These are phyloP conservation scores for Heliconius hortense DNA, from an alignment of 2,888 invertebrate genomes.

Conservation along the genomic window DNA sequence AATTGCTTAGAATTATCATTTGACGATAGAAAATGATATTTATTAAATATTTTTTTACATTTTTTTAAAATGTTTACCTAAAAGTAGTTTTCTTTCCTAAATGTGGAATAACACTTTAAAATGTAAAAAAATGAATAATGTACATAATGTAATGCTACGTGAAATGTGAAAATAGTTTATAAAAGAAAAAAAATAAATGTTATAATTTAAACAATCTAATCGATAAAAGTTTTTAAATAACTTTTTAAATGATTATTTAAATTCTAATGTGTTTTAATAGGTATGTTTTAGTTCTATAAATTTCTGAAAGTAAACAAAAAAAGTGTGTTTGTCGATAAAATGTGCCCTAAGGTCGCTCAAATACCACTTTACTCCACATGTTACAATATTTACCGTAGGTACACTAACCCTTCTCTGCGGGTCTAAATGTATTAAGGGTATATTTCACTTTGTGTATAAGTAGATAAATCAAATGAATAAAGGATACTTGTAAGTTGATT, in stretches of 20 bases:
- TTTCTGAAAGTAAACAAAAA: conserved; percentile 35
- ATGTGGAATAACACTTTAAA: too few species aligned
- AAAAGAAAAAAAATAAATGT: too few species aligned
- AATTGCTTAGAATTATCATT: too few species aligned
- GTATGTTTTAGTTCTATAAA: conserved; percentile 3
- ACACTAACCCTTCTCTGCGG: conserved; percentile 41
- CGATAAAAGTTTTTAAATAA: too few species aligned
- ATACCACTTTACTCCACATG: conserved; percentile 44
- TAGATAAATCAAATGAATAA: conserved; percentile 36
- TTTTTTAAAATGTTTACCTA: too few species aligned
- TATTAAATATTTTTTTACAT: too few species aligned
- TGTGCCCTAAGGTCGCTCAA: conserved; percentile 44
- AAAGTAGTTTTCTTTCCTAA: too few species aligned
- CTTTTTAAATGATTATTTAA: background rate
- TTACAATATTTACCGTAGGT: conserved; percentile 47
- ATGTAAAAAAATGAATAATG: too few species aligned
- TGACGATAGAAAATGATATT: too few species aligned
- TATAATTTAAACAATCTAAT: too few species aligned
- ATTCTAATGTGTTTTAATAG: background rate
- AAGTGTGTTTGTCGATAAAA: conserved; percentile 43
- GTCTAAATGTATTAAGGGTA: conserved; percentile 41
- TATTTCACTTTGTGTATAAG: conserved; percentile 38
- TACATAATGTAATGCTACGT: too few species aligned
- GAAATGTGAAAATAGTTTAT: too few species aligned
- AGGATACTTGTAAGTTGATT: conserved; percentile 18